A percentile compares a stretch with the other conserved stretches of the same genome.
phyloP scores from a whole-genome alignment of 2,797 vertebrate species.

The Neosilurus mollespiculum region DNA sequence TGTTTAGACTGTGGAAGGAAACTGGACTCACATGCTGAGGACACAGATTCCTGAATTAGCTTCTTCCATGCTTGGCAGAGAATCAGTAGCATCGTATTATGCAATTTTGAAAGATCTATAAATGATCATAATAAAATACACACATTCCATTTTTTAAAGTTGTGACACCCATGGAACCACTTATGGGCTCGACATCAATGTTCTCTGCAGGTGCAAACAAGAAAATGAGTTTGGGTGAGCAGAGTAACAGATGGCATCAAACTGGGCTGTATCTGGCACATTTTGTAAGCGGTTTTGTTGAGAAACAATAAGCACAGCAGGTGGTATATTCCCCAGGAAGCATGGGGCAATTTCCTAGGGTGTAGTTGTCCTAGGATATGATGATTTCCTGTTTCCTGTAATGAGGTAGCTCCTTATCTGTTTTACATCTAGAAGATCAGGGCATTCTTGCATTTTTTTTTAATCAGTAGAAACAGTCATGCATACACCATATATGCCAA shows the following conservation, averaged over 20 bases:
- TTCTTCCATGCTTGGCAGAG: background rate
- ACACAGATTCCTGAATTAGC: slow-evolving; percentile 4
- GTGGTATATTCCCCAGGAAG: slow-evolving; percentile 18
- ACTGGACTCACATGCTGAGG: background rate
- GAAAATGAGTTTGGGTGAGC: slow-evolving; percentile 27
- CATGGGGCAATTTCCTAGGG: background rate
- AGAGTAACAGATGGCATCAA: slow-evolving; percentile 27
- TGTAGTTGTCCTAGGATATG: background rate
- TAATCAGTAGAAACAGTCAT: background rate
- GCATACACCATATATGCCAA: background rate
- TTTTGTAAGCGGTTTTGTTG: background rate
- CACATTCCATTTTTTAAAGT: background rate
- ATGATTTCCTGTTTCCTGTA: background rate
- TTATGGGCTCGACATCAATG: background rate
- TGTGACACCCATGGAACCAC: background rate
- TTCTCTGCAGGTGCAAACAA: slow-evolving; percentile 31
- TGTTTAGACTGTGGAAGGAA: no score
- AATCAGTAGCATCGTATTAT: background rate
- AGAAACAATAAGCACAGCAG: slow-evolving; percentile 3
- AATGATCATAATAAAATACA: background rate
- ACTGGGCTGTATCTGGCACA: background rate
- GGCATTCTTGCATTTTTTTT: background rate
- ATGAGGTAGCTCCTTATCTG: background rate
- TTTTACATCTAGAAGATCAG: background rate
- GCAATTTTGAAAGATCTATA: background rate